Percentiles rank a stretch among this genome's conserved stretches.
Evolutionary conservation across 2,113 vertebrate genomes (phyloP).

Genomic region (Cheilinus undulatus): DNA sequence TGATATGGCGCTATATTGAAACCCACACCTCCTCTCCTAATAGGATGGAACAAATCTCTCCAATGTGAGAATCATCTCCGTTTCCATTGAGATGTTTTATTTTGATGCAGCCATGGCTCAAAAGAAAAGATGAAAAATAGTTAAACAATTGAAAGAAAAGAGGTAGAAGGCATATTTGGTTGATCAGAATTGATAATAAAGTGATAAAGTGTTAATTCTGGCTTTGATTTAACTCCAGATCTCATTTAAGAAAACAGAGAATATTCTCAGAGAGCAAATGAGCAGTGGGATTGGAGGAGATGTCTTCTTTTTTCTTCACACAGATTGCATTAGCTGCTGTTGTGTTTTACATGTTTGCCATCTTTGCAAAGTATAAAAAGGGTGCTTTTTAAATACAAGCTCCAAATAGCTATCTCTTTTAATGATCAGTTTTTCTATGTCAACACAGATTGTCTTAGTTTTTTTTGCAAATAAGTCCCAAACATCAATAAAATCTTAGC

Average conservation of each 20-base stretch:
- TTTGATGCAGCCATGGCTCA: slow-evolving; percentile 1
- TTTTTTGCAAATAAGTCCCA: neutral
- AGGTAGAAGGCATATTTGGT: neutral
- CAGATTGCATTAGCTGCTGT: slow-evolving; percentile 37
- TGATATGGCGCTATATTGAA: neutral
- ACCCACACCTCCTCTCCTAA: slow-evolving; percentile 35
- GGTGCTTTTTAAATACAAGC: slow-evolving; percentile 1
- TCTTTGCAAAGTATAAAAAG: slow-evolving; percentile 7
- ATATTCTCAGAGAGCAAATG: slow-evolving; percentile 35
- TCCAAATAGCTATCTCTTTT: neutral
- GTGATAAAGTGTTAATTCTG: slow-evolving; percentile 17
- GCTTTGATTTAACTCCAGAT: slow-evolving; percentile 40
- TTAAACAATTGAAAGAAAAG: too few species aligned
- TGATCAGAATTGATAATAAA: slow-evolving; percentile 12
- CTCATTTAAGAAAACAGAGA: slow-evolving; percentile 44
- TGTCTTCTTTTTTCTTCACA: slow-evolving; percentile 38
- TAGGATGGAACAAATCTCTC: slow-evolving; percentile 36
- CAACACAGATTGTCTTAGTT: neutral
- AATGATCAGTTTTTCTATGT: slow-evolving; percentile 3
- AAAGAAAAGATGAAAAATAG: neutral
- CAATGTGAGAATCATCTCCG: slow-evolving; percentile 1
- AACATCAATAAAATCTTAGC: slow-evolving; percentile 27
- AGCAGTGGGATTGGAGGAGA: slow-evolving; percentile 19
- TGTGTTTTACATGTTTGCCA: slow-evolving; percentile 17
- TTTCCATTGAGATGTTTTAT: slow-evolving; percentile 33